Percentiles rank a stretch among this genome's conserved stretches.
These are phyloP conservation scores for Noctua fimbriata DNA, from an alignment of 2,888 invertebrate genomes.

Conservation along the genomic window DNA sequence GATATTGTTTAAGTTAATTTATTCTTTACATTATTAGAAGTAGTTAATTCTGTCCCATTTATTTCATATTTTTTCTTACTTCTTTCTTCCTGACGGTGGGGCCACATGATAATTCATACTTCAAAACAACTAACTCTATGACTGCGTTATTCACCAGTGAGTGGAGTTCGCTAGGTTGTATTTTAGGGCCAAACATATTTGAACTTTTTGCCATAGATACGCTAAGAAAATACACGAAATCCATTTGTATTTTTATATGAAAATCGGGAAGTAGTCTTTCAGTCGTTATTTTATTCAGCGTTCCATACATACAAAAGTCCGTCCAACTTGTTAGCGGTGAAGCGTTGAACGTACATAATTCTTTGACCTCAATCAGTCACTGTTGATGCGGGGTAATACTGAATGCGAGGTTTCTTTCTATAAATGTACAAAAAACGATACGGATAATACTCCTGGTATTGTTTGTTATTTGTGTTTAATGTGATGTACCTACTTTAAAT, in stretches of 20 bases:
- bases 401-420: constrained; percentile 12
- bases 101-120: constrained; percentile 44
- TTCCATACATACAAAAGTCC: background rate
- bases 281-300: constrained; percentile 3
- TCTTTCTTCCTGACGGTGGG: constrained; percentile 62
- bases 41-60: constrained; percentile 13
- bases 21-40: background rate
- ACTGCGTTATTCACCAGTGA: background rate
- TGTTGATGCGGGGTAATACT: constrained; percentile 18
- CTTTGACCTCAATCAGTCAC: constrained; percentile 34
- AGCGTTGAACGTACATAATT: constrained; percentile 5
- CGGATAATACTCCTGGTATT: background rate
- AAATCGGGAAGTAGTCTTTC: background rate
- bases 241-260: background rate
- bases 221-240: background rate
- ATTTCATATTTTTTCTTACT: constrained; percentile 57
- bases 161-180: background rate
- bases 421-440: constrained; percentile 1
- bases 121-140: background rate
- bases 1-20: background rate
- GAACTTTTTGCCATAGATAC: background rate
- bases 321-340: constrained; percentile 21
- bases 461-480: background rate
- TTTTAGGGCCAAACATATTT: background rate
- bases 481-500: background rate